Evolutionary conservation across 2,888 invertebrate species (phyloP), one percentile per base, ranked within the genome.

Genomic region (Epiblema foenella): DNA sequence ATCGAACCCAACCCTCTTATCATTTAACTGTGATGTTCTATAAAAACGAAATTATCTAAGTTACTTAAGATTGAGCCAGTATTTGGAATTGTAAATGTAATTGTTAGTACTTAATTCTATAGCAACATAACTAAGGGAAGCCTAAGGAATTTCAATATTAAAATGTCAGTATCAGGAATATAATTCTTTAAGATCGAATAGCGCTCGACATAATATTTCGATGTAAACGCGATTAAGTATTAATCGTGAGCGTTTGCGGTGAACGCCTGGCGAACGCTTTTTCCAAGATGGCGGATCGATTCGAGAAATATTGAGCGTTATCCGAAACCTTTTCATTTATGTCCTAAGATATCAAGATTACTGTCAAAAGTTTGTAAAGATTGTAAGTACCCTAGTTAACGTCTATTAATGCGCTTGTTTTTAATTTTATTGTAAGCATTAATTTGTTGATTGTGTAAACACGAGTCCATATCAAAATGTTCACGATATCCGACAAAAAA

Each of bases 21-120:
- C 62, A 64, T 74, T 74, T 74, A 65, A 77, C 74, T 78, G 76
- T 75, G 77, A 77, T 77, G 73, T 67, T 66, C 59, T 75, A 73
- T 62, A 69, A 58, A 72, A 77, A 74, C 69, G 57, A 75, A 79
- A 74, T 75, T 64, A 65, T 68, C 52, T 77, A 64, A 74, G 63
- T 74, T 60, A 68, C 20, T 65, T 70, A 66, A 70, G 70, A 24
- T 60, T 56, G 60, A 70, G 70, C 65, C 70, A 70, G 37, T 60
- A 60, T 66, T 60, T 17, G 52, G 29, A 52, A 65, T 60, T 60
- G 54, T 60, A 56, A 60, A 49, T 64, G 58, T 17, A 52, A 39
- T 64, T 69, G 49, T 56, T 62, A 68, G 51, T 54, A 42, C 29
- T 5, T 33, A 29, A 29, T 42, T 62, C 18, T 51, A 69, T 18